phyloP scores from a whole-genome alignment of 1,140 invertebrate genomes.

The Physella acuta region DNA sequence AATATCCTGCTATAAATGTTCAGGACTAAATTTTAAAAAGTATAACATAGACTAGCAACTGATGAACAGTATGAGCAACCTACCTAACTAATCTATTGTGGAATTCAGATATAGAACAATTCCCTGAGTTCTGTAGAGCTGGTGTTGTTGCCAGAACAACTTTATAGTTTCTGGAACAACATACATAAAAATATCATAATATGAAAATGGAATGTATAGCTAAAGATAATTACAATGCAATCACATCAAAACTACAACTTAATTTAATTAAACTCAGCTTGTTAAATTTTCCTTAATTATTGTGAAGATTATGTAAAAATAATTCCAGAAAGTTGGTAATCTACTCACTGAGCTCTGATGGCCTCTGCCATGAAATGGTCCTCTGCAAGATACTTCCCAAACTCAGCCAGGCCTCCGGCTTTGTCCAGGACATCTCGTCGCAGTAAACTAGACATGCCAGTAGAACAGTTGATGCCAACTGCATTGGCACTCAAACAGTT shows the following conservation, averaged over 20 bases:
- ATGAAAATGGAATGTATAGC: not conserved
- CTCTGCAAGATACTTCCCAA: slow-evolving; percentile 94
- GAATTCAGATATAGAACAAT: slow-evolving; percentile 80
- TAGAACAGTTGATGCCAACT: slow-evolving; percentile 92
- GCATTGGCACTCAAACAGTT: slow-evolving; percentile 93
- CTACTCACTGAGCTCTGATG: slow-evolving; percentile 72
- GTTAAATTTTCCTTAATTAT: not conserved
- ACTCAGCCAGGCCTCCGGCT: slow-evolving; percentile 85
- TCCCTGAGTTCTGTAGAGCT: slow-evolving; percentile 88
- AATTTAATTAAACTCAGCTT: too few species aligned
- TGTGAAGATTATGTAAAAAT: too few species aligned
- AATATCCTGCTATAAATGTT: too few species aligned
- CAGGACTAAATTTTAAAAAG: too few species aligned
- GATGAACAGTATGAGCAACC: slow-evolving; percentile 27
- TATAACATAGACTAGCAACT: too few species aligned
- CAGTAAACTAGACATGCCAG: slow-evolving; percentile 96
- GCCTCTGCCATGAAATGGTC: slow-evolving; percentile 98
- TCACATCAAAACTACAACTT: too few species aligned
- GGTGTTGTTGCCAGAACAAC: slow-evolving; percentile 72
- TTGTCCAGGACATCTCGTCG: slow-evolving; percentile 88
- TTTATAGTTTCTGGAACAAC: slow-evolving; percentile 54
- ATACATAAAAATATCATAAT: slow-evolving; percentile 3
- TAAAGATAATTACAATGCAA: too few species aligned
- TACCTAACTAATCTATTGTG: slow-evolving; percentile 80
- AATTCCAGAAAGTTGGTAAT: too few species aligned